phyloP scores from a whole-genome alignment of 2,113 vertebrate species.

The Cisticola juncidis region DNA sequence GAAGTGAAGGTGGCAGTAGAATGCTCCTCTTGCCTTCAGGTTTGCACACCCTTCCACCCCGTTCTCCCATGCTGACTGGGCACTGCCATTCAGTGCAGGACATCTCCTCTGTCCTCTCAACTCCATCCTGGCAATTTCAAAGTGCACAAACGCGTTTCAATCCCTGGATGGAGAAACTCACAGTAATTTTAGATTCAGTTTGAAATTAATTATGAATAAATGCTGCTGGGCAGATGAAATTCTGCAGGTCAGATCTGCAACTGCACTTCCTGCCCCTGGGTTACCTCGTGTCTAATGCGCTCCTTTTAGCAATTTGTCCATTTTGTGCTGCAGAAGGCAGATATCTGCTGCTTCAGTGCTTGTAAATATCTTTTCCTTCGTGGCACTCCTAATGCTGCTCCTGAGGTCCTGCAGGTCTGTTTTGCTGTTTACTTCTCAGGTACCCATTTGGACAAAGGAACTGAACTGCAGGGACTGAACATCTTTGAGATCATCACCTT shows the following conservation, averaged over 20 bases:
- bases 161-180: background rate
- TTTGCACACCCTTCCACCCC: background rate
- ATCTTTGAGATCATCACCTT: background rate
- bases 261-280: background rate
- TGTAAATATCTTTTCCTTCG: background rate
- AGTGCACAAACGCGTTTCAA: accelerated
- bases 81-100: background rate
- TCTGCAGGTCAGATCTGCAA: background rate
- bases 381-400: background rate
- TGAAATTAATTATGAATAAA: background rate
- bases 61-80: background rate
- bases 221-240: background rate
- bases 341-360: background rate
- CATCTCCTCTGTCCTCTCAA: background rate
- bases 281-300: background rate
- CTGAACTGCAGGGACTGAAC: background rate
- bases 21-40: accelerated
- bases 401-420: background rate
- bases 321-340: background rate
- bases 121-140: background rate
- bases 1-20: background rate
- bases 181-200: background rate
- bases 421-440: background rate
- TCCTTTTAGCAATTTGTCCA: background rate
- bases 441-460: background rate